Evolutionary conservation across 2,113 vertebrate species (phyloP).

Genomic region (Ptychochromis oligacanthus): DNA sequence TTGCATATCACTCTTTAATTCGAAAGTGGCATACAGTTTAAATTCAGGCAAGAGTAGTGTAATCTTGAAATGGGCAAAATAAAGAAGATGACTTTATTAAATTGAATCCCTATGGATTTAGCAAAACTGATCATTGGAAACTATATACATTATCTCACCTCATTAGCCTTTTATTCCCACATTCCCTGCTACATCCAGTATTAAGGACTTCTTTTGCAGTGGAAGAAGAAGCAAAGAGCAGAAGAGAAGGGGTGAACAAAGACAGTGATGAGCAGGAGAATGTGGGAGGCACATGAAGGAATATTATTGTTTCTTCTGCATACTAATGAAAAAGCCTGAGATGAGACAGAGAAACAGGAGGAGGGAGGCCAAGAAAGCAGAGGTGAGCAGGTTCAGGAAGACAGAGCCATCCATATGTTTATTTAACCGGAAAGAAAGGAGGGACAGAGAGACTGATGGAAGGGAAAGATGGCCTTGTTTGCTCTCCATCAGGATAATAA

Average conservation of each 20-base stretch:
- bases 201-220: not conserved
- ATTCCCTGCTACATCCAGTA: conserved; percentile 10
- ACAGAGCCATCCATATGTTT: conserved; percentile 16
- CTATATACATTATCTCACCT: not conserved
- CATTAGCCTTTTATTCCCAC: not conserved
- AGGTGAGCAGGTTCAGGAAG: conserved; percentile 25
- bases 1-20: not conserved
- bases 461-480: conserved; percentile 54
- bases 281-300: conserved; percentile 38
- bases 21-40: not conserved
- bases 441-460: conserved; percentile 18
- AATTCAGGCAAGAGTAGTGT: not conserved
- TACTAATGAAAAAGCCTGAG: conserved; percentile 43
- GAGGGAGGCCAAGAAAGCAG: conserved; percentile 6
- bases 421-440: conserved; percentile 30
- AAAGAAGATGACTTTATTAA: not conserved
- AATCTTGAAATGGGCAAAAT: not conserved
- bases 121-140: not conserved
- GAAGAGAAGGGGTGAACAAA: not conserved
- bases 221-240: not conserved
- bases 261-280: not conserved
- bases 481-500: conserved; percentile 43
- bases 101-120: rapidly evolving
- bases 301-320: conserved; percentile 56
- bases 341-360: conserved; percentile 14